phyloP scores from a whole-genome alignment of 2,888 invertebrate genomes.

The Petrolisthes manimaculis region DNA sequence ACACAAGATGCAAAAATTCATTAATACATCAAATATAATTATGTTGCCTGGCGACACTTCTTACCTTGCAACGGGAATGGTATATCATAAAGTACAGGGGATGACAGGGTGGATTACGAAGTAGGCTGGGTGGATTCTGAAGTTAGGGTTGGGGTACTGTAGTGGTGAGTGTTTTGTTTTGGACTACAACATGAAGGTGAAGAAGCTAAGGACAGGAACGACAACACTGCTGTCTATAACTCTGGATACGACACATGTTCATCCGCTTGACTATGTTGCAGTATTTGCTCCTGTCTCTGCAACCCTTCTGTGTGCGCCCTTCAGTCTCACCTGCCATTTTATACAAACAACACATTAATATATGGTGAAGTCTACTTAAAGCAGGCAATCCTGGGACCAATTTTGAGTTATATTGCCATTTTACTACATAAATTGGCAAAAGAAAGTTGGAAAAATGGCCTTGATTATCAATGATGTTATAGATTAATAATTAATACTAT shows the following conservation, averaged over 20 bases:
- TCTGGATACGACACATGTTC: constrained; percentile 87
- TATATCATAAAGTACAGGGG: too few relatives aligned
- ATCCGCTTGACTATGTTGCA: constrained; percentile 88
- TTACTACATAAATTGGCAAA: too few relatives aligned
- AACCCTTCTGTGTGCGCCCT: constrained; percentile 75
- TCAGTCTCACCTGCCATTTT: constrained; percentile 41
- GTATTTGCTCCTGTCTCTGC: constrained; percentile 85
- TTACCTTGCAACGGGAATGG: too few relatives aligned
- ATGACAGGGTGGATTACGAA: too few relatives aligned
- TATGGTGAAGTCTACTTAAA: neutral
- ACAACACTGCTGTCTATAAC: constrained; percentile 90
- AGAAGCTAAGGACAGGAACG: constrained; percentile 76
- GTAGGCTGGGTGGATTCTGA: neutral
- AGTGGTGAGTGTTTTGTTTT: neutral
- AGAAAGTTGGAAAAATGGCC: too few relatives aligned
- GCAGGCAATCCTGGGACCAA: too few relatives aligned
- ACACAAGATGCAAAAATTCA: too few relatives aligned
- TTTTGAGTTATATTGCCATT: too few relatives aligned
- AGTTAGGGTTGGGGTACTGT: constrained; percentile 4
- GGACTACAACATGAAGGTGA: neutral
- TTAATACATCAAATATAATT: too few relatives aligned
- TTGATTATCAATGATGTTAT: too few relatives aligned
- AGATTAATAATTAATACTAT: too few relatives aligned
- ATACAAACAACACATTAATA: constrained; percentile 11
- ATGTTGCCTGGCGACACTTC: too few relatives aligned